Evolutionary conservation across 2,888 invertebrate species (phyloP), one percentile per base, ranked within the genome.

Genomic region (Aporophyla nigra): DNA sequence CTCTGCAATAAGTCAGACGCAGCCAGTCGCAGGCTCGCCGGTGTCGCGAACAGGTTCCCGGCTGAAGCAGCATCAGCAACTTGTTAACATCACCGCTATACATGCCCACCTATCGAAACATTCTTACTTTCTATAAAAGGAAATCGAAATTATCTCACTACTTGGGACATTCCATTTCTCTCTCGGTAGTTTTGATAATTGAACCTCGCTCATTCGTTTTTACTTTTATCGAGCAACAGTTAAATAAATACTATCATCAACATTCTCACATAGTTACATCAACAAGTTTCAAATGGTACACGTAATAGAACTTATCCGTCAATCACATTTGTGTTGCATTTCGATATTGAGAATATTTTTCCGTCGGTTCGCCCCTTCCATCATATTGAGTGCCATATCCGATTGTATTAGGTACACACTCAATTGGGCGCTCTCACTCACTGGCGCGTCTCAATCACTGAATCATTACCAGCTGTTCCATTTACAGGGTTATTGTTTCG

Each of bases 81-180:
- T 92, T 91, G 91, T 93, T 92, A 92, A 92, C 92, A 92, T 91
- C 89, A 90, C 90, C 88, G 87, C 86, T 90, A 88, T 89, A 89
- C 90, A 89, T 90, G 88, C 90, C 91, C 91, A 91, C 88, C 91
- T 92, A 95, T 94, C 93, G 91, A 92, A 93, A 93, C 94, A 94
- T 93, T 94, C 91, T 96, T 95, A 96, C 96, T 96, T 96, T 96
- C 96, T 96, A 96, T 94, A 95, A 95, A 96, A 95, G 95, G 96
- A 96, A 96, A 96, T 95, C 96, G 96, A 96, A 96, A 96, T 96
- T 94, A 94, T 94, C 93, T 95, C 92, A 94, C 92, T 93, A 93
- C 93, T 93, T 93, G 93, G 92, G 91, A 93, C 95, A 95, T 95
- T 95, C 94, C 94, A 95, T 95, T 96, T 95, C 95, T 95, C 95